These are phyloP conservation scores for Columbina picui DNA, from an alignment of 2,113 vertebrate genomes.

Conservation along the genomic window DNA sequence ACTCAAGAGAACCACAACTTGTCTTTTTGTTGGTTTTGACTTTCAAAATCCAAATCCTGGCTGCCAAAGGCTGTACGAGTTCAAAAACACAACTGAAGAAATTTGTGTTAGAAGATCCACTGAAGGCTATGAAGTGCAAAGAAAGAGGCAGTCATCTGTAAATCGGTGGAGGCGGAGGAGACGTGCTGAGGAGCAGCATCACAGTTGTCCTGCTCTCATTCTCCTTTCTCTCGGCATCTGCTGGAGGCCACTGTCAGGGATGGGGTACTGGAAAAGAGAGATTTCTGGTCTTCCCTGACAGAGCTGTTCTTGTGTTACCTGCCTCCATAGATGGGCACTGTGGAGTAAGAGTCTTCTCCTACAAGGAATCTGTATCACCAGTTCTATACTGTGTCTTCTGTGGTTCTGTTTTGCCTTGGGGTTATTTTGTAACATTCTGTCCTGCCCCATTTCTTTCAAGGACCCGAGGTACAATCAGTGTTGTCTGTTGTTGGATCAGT, in stretches of 20 bases:
- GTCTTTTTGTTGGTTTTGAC: not conserved
- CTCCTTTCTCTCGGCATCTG: not conserved
- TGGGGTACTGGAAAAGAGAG: not conserved
- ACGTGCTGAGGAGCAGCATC: not conserved
- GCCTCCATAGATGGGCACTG: not conserved
- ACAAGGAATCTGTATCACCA: not conserved
- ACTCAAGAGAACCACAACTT: not conserved
- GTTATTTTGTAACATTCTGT: fast-evolving
- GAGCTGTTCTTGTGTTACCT: not conserved
- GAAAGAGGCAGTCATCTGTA: not conserved
- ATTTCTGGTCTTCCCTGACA: not conserved
- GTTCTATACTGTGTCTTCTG: not conserved
- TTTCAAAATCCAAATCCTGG: not conserved
- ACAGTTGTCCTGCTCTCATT: not conserved
- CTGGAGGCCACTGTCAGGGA: not conserved
- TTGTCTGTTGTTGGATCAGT: not conserved
- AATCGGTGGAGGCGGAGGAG: not conserved
- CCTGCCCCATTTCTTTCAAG: not conserved
- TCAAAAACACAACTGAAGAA: not conserved
- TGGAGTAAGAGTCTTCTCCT: fast-evolving
- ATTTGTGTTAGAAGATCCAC: not conserved
- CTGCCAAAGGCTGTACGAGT: not conserved
- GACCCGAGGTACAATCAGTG: not conserved
- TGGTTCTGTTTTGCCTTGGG: not conserved
- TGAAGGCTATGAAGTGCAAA: not conserved